These are phyloP conservation scores for Sphaerophoria taeniata DNA, from an alignment of 2,888 invertebrate genomes.

Conservation along the genomic window DNA sequence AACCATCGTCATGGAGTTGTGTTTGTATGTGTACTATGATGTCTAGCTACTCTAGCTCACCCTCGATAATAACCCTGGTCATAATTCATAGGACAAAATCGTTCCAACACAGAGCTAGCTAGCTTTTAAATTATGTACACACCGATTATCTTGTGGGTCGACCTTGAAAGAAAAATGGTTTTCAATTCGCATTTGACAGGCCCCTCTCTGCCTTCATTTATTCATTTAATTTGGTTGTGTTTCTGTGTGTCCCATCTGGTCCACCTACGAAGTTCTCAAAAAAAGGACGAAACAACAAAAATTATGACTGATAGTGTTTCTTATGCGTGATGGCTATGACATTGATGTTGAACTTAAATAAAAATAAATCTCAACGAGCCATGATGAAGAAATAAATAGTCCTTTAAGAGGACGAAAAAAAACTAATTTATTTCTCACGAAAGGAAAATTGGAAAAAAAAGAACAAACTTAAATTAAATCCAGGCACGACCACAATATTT, in stretches of 20 bases:
- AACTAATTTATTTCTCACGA: conserved; percentile 12
- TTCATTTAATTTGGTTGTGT: background rate
- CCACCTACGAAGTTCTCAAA: background rate
- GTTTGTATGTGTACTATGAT: background rate
- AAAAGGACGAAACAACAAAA: background rate
- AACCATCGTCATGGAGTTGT: background rate
- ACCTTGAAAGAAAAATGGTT: conserved; percentile 59
- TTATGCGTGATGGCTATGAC: background rate
- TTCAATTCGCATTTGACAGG: conserved; percentile 49
- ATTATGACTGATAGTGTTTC: conserved; percentile 26
- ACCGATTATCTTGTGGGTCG: conserved; percentile 39
- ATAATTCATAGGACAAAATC: background rate
- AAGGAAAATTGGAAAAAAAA: background rate
- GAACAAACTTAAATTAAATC: conserved; percentile 14
- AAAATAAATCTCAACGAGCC: conserved; percentile 21
- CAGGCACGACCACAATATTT: conserved; percentile 9
- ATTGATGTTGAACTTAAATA: conserved; percentile 14
- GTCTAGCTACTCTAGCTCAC: background rate
- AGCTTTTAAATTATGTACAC: conserved; percentile 37
- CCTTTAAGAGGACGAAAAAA: background rate
- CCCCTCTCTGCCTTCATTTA: background rate
- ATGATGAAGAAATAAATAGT: conserved; percentile 22
- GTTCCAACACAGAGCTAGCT: background rate
- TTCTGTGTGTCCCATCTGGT: background rate
- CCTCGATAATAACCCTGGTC: background rate